phyloP scores from a whole-genome alignment of 2,113 vertebrate species.

The Sciurus niger region DNA sequence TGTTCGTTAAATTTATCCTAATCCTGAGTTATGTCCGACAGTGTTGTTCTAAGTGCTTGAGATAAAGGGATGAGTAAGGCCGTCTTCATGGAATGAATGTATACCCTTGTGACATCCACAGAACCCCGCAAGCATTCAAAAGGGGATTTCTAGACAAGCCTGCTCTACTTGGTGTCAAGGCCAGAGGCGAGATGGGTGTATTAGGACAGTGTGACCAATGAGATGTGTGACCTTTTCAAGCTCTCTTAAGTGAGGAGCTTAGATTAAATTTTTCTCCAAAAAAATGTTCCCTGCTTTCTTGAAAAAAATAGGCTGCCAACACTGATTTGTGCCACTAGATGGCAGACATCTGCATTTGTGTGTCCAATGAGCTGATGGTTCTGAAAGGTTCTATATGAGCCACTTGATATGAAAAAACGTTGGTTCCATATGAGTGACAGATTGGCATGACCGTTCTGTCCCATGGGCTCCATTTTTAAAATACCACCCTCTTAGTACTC shows the following conservation, averaged over 20 bases:
- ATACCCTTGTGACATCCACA: background rate
- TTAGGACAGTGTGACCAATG: background rate
- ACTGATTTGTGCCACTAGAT: conserved; percentile 72
- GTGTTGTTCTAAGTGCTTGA: background rate
- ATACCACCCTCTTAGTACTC: background rate
- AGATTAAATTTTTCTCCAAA: background rate
- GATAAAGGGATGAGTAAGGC: background rate
- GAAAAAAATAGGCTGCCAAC: background rate
- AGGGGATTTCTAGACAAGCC: background rate
- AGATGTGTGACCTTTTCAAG: background rate
- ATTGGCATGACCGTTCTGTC: background rate
- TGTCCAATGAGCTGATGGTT: background rate
- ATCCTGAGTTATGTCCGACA: background rate
- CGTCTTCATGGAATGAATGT: background rate
- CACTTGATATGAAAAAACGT: background rate
- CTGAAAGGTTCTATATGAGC: conserved; percentile 17
- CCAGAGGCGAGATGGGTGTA: background rate
- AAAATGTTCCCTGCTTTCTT: background rate
- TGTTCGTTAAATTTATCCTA: background rate
- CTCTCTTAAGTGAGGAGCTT: background rate
- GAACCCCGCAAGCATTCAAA: background rate
- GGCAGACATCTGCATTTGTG: conserved; percentile 57
- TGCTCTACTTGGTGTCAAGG: background rate
- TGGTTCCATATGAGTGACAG: background rate
- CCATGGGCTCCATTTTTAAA: background rate